Evolutionary conservation across 2,797 vertebrate species (phyloP), one percentile per base, ranked within the genome.

Genomic region (Crenuchus spilurus): DNA sequence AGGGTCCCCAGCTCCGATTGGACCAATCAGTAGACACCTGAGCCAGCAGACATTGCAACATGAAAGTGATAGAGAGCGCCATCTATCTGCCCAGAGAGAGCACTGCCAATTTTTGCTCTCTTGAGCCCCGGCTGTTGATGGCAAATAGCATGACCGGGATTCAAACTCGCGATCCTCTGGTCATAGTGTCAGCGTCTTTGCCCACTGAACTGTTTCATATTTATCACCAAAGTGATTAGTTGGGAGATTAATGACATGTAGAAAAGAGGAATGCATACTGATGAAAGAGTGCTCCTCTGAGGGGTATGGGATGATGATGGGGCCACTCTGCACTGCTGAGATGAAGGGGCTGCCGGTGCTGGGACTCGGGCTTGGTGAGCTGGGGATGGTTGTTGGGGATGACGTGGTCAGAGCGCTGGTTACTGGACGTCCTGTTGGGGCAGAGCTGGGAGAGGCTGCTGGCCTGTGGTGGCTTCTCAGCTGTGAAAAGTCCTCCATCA

Each of bases 271-370:
- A 18, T 31, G 85, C 95, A 82, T 88, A 97, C 96, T 90, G 0
- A 96, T 90, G 68, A 94, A 88, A 18, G 94, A 81, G 0, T 83
- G 69, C 13, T 94, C 92, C 0, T 89, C 89, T 0, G 81, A 82
- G 2, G 88, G 82, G 44, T 90, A 86, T 20, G 72, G 88, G 4
- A 88, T 79, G 70, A 92, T 87, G 86, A 91, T 67, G 0, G 93
- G 94, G 0, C 84, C 74, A 0, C 86, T 89, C 64, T 90, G 88
- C 67, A 87, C 75, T 0, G 80, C 49, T 0, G 64, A 80, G 18
- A 3, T 86, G 14, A 77, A 52, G 72, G 83, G 6, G 85, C 54
- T 35, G 86, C 82, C 28, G 48, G 65, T 3, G 80, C 54, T 46
- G 6, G 52, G 65, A 31, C 42, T 60, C 77, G 82, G 2, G 84